Base-by-base conservation (phyloP, 2,113 vertebrate species). In the Aptenodytes patagonicus region DNA sequence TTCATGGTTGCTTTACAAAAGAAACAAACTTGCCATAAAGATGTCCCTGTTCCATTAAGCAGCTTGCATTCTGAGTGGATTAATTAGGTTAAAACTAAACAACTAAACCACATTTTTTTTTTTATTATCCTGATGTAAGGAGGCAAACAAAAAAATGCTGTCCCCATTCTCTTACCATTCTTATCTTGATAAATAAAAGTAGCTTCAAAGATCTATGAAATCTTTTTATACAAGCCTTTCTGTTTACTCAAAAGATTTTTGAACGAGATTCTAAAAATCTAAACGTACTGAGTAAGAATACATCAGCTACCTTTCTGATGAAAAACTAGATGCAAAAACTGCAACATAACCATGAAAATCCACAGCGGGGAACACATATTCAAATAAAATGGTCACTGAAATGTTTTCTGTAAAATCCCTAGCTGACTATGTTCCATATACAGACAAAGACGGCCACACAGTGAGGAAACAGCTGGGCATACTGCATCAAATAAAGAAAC, bases 1-100 rank as follows among this genome's bases (percentile, higher is more conserved):
- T 84, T 92, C 71, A 57, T 42, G 72, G 81, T 40, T 51, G 26
- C 38, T 91, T 95, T 90, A 95, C 80, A 94, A 91, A 96, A 88
- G 91, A 88, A 91, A 89, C 24, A 76, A 90, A 64, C 38, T 42
- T 73, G 29, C 52, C 34, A 54, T 85, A 93, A 85, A 51, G 49
- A 83, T 76, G 40, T 58, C 36, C 40, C 83, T 80, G 22, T 94
- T 84, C 44, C 69, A n/a, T 44, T 61, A 57, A 51, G 29, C 13
- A 58, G 61, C 13, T 83, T 55, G 38, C 36, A 73, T 73, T 83
- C 21, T 49, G 10, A 89, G 32, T 42, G 51, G n/a, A 38, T 64
- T 92, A 71, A 78, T 73, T 75, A 42, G 17, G 57, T 71, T 60
- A 78, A 87, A 84, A 66, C 2, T 61, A 26, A 72, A 83, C 42